phyloP scores from a whole-genome alignment of 2,888 invertebrate genomes.

The Formica aserva region DNA sequence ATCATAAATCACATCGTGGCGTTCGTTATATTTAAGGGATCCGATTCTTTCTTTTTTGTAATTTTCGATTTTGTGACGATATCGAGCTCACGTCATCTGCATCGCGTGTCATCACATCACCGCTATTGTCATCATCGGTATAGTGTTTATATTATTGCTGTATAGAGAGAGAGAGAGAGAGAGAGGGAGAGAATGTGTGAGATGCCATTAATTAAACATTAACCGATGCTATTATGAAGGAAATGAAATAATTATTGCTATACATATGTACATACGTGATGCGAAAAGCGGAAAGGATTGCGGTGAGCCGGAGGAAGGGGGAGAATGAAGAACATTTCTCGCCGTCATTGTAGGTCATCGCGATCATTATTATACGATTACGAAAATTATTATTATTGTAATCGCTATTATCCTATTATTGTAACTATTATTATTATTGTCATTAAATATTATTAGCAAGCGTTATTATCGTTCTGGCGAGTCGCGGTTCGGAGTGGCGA shows the following conservation, averaged over 20 bases:
- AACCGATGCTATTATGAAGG: constrained; percentile 40
- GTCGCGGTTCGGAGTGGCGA: constrained; percentile 32
- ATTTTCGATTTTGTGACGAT: constrained; percentile 11
- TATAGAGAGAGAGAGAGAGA: constrained; percentile 24
- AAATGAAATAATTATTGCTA: constrained; percentile 61
- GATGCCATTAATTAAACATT: constrained; percentile 43
- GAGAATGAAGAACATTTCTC: constrained; percentile 25
- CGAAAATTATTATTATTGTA: constrained; percentile 67
- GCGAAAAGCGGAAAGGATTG: constrained; percentile 28
- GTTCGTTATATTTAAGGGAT: not conserved
- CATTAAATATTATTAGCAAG: constrained; percentile 58
- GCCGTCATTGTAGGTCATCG: constrained; percentile 54
- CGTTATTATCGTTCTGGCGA: constrained; percentile 61
- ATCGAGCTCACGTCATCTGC: constrained; percentile 21
- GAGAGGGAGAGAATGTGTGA: constrained; percentile 2
- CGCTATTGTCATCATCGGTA: constrained; percentile 42
- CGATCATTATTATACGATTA: constrained; percentile 69
- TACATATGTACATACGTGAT: constrained; percentile 77
- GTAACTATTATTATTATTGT: constrained; percentile 71
- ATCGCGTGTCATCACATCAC: constrained; percentile 45
- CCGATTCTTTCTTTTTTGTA: constrained; percentile 2
- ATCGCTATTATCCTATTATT: constrained; percentile 71
- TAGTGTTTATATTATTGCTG: constrained; percentile 39
- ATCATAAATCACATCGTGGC: constrained; percentile 8
- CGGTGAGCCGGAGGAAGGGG: constrained; percentile 6